Conservation (phyloP, 2,797 vertebrate species). For the Enteromius mattozi region DNA sequence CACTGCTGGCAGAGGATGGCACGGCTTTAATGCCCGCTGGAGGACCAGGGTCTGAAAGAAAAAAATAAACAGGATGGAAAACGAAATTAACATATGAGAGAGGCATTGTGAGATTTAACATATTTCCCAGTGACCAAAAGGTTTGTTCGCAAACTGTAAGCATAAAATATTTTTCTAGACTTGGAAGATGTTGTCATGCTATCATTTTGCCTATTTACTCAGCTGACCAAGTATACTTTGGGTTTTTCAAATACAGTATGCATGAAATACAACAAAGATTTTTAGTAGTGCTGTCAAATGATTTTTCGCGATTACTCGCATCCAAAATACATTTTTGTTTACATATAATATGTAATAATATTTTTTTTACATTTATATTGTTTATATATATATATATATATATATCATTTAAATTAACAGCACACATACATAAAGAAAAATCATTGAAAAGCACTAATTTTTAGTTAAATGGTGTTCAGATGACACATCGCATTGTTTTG, state of each 20-base stretch:
- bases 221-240: not conserved
- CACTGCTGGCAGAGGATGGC: conserved; percentile 92
- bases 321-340: too few relatives aligned
- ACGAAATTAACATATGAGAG: conserved; percentile 16
- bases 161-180: not conserved
- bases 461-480: not conserved
- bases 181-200: not conserved
- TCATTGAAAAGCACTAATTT: not conserved
- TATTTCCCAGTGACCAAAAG: not conserved
- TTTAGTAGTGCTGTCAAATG: not conserved
- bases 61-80: conserved; percentile 31
- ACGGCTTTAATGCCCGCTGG: conserved; percentile 97
- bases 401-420: too few relatives aligned
- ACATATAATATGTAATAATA: too few relatives aligned
- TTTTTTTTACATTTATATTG: too few relatives aligned
- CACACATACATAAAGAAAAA: not conserved
- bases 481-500: not conserved
- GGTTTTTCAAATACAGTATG: not conserved
- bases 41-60: conserved; percentile 89
- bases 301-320: not conserved
- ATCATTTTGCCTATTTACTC: not conserved
- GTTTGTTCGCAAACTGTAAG: not conserved
- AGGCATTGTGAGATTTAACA: not conserved
- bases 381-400: too few relatives aligned
- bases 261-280: not conserved